phyloP scores from a whole-genome alignment of 30 jellyfish, hydroid and myxozoan genomes.

The Aurelia aurita region DNA sequence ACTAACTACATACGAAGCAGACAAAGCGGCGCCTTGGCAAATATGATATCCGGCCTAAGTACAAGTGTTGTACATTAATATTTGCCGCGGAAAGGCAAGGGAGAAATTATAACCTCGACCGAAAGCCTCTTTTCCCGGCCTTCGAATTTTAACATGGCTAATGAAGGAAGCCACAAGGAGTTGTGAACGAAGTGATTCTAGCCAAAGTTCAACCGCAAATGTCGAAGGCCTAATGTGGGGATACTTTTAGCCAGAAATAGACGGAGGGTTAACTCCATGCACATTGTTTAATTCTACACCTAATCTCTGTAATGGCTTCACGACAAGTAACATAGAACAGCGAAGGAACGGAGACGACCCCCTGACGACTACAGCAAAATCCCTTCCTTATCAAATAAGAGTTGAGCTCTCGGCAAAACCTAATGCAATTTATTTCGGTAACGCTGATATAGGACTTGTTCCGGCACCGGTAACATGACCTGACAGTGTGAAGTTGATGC shows the following conservation, averaged over 20 bases:
- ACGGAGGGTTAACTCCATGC: constrained; percentile 23
- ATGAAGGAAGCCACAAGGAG: constrained; percentile 70
- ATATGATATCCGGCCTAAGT: constrained; percentile 81
- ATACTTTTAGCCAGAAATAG: constrained; percentile 33
- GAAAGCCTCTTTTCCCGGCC: constrained; percentile 50
- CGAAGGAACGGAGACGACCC: too few species aligned
- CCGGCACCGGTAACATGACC: too few species aligned
- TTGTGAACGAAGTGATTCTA: constrained; percentile 51
- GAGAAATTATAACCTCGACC: constrained; percentile 36
- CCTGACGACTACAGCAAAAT: too few species aligned
- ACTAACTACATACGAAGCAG: constrained; percentile 26
- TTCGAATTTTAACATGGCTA: constrained; percentile 33
- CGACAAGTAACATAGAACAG: not conserved
- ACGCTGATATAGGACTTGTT: too few species aligned
- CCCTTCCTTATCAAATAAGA: too few species aligned
- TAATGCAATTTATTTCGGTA: too few species aligned
- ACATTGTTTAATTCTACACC: not conserved
- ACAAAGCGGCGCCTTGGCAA: constrained; percentile 86
- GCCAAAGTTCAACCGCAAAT: constrained; percentile 59
- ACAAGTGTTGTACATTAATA: constrained; percentile 54
- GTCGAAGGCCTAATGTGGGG: constrained; percentile 35
- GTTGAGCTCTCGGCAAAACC: too few species aligned
- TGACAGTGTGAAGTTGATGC: too few species aligned
- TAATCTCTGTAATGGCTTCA: not conserved
- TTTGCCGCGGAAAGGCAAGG: constrained; percentile 65